These are phyloP conservation scores for Celastrina argiolus DNA, from an alignment of 2,888 invertebrate genomes.

Conservation along the genomic window DNA sequence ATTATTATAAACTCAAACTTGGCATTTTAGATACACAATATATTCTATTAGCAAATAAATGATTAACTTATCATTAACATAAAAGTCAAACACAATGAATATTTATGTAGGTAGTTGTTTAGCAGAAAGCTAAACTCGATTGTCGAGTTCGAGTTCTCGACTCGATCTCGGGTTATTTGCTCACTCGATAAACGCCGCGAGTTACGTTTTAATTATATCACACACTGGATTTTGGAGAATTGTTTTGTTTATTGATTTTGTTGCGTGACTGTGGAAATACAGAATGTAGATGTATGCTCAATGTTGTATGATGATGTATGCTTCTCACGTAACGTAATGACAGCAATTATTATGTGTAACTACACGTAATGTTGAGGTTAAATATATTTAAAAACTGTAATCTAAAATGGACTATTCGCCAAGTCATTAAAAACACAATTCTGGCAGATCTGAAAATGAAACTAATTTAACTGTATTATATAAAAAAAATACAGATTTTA, in stretches of 20 bases:
- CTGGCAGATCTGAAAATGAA: too few species aligned
- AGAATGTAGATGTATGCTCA: neutral
- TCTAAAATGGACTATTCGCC: too few species aligned
- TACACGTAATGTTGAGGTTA: neutral
- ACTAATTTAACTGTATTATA: too few species aligned
- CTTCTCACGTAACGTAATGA: neutral
- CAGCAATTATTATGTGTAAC: neutral
- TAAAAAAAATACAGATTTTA: too few species aligned
- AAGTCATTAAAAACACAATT: too few species aligned
- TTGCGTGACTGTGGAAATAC: neutral
- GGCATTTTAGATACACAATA: too few species aligned
- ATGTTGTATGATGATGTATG: too few species aligned
- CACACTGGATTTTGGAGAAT: neutral
- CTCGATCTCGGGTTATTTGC: constrained; percentile 13
- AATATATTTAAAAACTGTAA: neutral
- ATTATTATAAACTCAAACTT: too few species aligned
- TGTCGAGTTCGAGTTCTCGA: constrained; percentile 26
- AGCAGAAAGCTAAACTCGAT: constrained; percentile 46
- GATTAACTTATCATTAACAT: neutral
- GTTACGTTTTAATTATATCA: constrained; percentile 13
- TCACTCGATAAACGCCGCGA: neutral
- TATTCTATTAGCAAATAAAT: too few species aligned
- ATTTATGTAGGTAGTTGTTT: constrained; percentile 50
- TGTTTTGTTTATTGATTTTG: neutral
- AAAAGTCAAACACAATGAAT: constrained; percentile 40